A percentile compares a stretch with the other conserved stretches of the same genome.
These are phyloP conservation scores for Spodoptera littoralis DNA, from an alignment of 2,888 invertebrate species.

Conservation along the genomic window DNA sequence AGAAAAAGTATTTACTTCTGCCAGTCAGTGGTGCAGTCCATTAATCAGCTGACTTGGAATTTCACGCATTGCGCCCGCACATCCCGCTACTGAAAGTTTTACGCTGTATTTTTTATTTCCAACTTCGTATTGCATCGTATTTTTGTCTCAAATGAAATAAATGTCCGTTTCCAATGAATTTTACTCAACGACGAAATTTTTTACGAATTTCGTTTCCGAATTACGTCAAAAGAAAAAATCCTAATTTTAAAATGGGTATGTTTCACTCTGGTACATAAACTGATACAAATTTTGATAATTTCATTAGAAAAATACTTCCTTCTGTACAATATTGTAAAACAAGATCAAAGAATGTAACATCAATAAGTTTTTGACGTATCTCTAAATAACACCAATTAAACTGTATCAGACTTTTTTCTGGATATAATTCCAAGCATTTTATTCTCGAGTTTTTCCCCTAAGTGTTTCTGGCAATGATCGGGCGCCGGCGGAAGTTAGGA, in stretches of 20 bases:
- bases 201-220: slow-evolving; percentile 21
- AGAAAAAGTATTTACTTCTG: slow-evolving; percentile 53
- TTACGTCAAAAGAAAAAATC: slow-evolving; percentile 6
- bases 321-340: not conserved
- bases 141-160: slow-evolving; percentile 23
- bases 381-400: slow-evolving; percentile 10
- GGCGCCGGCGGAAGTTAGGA: slow-evolving; percentile 85
- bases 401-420: slow-evolving; percentile 24
- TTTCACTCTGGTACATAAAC: too few species aligned
- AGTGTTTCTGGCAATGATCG: slow-evolving; percentile 80
- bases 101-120: slow-evolving; percentile 56
- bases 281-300: too few species aligned
- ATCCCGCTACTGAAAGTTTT: slow-evolving; percentile 60
- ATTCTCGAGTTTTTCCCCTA: slow-evolving; percentile 62
- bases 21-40: slow-evolving; percentile 51
- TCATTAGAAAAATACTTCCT: too few species aligned
- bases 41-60: slow-evolving; percentile 68
- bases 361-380: slow-evolving; percentile 1
- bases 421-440: slow-evolving; percentile 30
- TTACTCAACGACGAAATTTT: slow-evolving; percentile 6
- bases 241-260: too few species aligned
- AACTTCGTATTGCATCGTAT: slow-evolving; percentile 46
- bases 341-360: slow-evolving; percentile 5
- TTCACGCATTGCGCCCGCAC: slow-evolving; percentile 63
- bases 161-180: slow-evolving; percentile 10